Percentiles rank a stretch among this genome's conserved stretches.
These are phyloP conservation scores for Silurus meridionalis DNA, from an alignment of 2,113 vertebrate genomes.

Conservation along the genomic window DNA sequence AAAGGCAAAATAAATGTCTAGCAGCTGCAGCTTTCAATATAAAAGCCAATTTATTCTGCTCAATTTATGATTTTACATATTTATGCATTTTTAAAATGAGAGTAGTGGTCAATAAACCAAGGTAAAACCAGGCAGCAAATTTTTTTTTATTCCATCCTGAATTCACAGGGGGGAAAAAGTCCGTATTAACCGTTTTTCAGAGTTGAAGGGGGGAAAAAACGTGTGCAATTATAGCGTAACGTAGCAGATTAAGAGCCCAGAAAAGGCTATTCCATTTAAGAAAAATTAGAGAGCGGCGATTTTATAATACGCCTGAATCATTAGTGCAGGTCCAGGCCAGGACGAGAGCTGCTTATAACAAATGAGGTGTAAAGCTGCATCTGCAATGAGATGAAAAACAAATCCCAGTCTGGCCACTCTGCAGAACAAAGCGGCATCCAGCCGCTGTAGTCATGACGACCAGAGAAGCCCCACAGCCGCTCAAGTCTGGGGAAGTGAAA, in stretches of 20 bases:
- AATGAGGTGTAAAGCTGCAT: constrained; percentile 34
- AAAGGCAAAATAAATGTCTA: background rate
- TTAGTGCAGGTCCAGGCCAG: background rate
- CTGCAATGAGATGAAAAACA: constrained; percentile 27
- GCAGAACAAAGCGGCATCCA: constrained; percentile 48
- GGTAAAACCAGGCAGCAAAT: too few relatives aligned
- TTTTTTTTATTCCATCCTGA: background rate
- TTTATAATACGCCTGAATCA: constrained; percentile 1
- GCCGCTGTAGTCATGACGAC: constrained; percentile 42
- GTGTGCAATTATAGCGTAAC: background rate
- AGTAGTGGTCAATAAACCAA: background rate
- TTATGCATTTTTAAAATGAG: background rate
- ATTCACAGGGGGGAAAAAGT: background rate
- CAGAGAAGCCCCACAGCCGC: constrained; percentile 43
- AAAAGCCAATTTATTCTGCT: background rate
- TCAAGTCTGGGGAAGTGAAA: background rate
- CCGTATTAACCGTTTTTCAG: background rate
- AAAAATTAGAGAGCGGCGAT: background rate
- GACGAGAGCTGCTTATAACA: background rate
- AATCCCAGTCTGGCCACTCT: constrained; percentile 29
- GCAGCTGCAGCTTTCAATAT: background rate
- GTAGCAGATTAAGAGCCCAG: background rate
- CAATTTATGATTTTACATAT: background rate
- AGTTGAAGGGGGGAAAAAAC: background rate
- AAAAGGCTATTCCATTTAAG: background rate